phyloP scores from a whole-genome alignment of 2,797 vertebrate genomes.

The Pangasius djambal region DNA sequence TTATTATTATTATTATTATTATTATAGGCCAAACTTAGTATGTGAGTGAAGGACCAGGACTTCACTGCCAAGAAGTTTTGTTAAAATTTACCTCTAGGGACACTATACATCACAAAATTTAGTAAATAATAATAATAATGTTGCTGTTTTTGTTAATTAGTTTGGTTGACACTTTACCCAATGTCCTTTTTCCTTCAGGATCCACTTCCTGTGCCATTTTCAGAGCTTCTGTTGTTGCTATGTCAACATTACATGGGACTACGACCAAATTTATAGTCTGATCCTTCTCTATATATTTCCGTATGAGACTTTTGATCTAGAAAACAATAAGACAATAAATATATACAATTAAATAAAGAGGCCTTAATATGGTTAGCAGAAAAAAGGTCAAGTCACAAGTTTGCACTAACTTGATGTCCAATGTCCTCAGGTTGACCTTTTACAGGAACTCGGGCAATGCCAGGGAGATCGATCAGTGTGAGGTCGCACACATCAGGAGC shows the following conservation, averaged over 20 bases:
- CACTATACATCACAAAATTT: too few relatives aligned
- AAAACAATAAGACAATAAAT: not conserved
- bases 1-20: too few relatives aligned
- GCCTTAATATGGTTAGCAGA: not conserved
- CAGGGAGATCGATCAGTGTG: conserved; percentile 82
- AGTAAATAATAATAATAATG: not conserved
- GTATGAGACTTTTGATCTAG: conserved; percentile 76
- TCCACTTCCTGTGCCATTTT: conserved; percentile 83
- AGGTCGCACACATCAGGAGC: conserved; percentile 77
- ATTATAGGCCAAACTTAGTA: too few relatives aligned
- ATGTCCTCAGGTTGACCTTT: conserved; percentile 75
- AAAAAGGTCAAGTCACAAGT: not conserved
- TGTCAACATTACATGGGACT: conserved; percentile 83
- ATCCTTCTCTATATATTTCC: conserved; percentile 67
- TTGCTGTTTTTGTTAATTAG: not conserved
- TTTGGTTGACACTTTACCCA: conserved; percentile 66
- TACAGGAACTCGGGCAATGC: conserved; percentile 76
- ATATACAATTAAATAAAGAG: not conserved
- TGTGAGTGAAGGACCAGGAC: too few relatives aligned
- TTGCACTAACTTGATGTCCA: conserved; percentile 65
- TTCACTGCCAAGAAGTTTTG: too few relatives aligned
- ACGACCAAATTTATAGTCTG: conserved; percentile 82
- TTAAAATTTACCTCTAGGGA: too few relatives aligned
- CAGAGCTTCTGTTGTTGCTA: conserved; percentile 82
- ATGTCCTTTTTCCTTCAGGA: conserved; percentile 76